Evolutionary conservation across 2,888 invertebrate species (phyloP), one percentile per base, ranked within the genome.

Genomic region (Stegophylla sp.): DNA sequence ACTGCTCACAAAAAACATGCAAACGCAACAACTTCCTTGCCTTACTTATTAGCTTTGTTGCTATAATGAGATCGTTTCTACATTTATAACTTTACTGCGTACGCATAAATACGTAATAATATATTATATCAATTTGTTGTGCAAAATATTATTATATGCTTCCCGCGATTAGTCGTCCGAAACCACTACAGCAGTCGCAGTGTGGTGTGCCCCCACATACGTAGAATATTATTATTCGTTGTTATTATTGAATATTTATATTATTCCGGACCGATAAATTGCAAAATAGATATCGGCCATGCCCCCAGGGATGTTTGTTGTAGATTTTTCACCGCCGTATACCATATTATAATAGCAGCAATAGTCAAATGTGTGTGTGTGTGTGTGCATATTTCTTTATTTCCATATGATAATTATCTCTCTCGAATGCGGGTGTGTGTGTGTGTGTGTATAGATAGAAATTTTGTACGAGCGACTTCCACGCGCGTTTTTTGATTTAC

Each of bases 401-500:
- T 48, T 48, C 17, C 20, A 12, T 53, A 71, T 23, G 71, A 56
- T 71, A 56, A 53, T 56, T 17, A 71, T 71, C 71, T 71, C 71
- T 71, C 28, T 13, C 53, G 66, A 23, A 15, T 20, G 61, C 17
- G n/a, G 5, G 17, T 28, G 17, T 28, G 28, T 61, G 61, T 28
- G 43, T 66, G 23, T 34, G 20, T n/a, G 15, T n/a, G 34, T 51
- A 15, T 5, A 26, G 1, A 59, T 59, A 61, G n/a, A n/a, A n/a
- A n/a, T n/a, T n/a, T 23, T 23, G 4, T 23, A 20, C 10, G 15
- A 20, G 72, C 53, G 45, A 59, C 73, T 73, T 41, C 61, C 73
- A 43, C 45, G 20, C 53, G 72, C 45, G 26, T 63, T 73, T 73
- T 75, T 64, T 48, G 45, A 53, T 76, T 76, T 64, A 23, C 17